Evolutionary conservation across 2,797 vertebrate genomes (phyloP).

Genomic region (Lagocephalus sceleratus): DNA sequence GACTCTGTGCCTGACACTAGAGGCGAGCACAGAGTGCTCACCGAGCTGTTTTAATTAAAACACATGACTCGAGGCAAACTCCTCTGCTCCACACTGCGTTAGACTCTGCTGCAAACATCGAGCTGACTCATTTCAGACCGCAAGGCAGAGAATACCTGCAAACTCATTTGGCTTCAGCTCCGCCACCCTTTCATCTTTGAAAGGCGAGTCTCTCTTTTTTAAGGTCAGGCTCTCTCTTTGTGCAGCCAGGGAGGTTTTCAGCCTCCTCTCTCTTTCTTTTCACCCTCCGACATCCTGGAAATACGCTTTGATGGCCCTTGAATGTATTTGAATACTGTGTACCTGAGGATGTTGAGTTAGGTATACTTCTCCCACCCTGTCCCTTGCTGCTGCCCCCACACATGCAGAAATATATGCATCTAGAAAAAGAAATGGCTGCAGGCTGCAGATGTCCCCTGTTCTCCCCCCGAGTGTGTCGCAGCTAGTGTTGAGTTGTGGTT

Average conservation of each 20-base stretch:
- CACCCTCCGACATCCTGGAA: constrained; percentile 59
- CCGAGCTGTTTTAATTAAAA: constrained; percentile 57
- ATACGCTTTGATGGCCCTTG: constrained; percentile 57
- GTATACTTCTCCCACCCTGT: constrained; percentile 45
- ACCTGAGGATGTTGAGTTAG: constrained; percentile 62
- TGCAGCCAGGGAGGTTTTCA: constrained; percentile 41
- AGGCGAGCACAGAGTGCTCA: constrained; percentile 19
- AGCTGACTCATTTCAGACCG: constrained; percentile 61
- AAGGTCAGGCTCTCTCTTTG: constrained; percentile 50
- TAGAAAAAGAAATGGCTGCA: constrained; percentile 36
- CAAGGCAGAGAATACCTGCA: constrained; percentile 47
- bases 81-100: constrained; percentile 10
- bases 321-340: constrained; percentile 36
- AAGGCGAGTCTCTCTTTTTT: constrained; percentile 55
- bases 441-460: constrained; percentile 32
- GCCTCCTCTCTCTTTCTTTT: constrained; percentile 29
- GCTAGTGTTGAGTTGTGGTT: constrained; percentile 46
- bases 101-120: constrained; percentile 47
- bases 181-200: constrained; percentile 57
- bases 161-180: constrained; percentile 46
- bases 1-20: constrained; percentile 14
- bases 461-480: constrained; percentile 28
- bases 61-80: constrained; percentile 42
- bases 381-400: constrained; percentile 4
- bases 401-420: constrained; percentile 19